Conservation (phyloP, 2,113 vertebrate species). For the Barnardius zonarius region DNA sequence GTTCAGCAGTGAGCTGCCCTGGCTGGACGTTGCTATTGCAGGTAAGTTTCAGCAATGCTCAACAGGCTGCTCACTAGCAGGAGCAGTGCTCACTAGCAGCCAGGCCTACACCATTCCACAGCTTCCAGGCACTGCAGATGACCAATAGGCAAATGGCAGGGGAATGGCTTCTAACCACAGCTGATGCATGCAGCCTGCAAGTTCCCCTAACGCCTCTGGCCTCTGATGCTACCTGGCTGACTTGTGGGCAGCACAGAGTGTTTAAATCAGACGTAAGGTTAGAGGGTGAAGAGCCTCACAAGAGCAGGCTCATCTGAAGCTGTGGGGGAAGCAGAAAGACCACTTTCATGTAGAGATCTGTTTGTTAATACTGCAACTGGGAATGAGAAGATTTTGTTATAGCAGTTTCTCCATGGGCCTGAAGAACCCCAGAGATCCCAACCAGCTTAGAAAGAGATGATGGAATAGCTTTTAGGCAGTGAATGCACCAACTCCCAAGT, state of each 20-base stretch:
- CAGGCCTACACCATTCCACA: neutral
- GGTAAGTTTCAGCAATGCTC: neutral
- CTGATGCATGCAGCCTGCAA: neutral
- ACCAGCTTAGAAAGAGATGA: neutral
- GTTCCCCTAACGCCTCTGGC: neutral
- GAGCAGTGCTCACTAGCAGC: neutral
- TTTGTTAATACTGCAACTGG: neutral
- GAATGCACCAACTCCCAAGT: too few relatives aligned
- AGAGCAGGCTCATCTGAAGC: neutral
- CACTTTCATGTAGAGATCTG: neutral
- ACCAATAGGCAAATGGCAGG: neutral
- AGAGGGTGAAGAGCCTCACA: neutral
- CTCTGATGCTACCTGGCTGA: accelerated
- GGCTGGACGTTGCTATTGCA: neutral
- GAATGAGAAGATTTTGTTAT: neutral
- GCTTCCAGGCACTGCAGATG: neutral
- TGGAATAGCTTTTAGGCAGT: neutral
- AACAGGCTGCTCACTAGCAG: too few relatives aligned
- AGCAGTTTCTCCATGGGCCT: neutral
- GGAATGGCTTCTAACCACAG: neutral
- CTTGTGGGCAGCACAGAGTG: neutral
- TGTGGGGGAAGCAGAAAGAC: neutral
- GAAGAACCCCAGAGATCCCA: neutral
- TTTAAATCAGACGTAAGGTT: too few relatives aligned
- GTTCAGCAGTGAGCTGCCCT: neutral